These are phyloP conservation scores for Callospermophilus lateralis DNA, from an alignment of 2,113 vertebrate genomes.

Conservation along the genomic window DNA sequence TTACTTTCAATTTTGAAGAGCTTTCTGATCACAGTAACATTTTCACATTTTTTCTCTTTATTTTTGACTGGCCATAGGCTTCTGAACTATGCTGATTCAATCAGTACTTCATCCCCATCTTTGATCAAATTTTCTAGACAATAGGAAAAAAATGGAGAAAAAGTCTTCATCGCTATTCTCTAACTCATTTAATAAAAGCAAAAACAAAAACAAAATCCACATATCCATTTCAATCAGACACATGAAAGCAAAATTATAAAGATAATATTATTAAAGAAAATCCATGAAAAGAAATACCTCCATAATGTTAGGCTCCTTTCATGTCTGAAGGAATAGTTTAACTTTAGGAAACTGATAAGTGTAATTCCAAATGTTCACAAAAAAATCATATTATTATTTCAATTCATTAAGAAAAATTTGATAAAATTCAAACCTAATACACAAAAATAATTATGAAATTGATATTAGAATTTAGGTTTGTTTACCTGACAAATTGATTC, in stretches of 20 bases:
- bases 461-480: not conserved
- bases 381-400: not conserved
- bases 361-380: not conserved
- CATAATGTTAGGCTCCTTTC: not conserved
- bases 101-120: not conserved
- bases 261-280: not conserved
- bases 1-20: not conserved
- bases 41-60: not conserved
- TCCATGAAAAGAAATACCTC: not conserved
- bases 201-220: not conserved
- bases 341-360: not conserved
- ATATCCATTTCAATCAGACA: not conserved
- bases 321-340: not conserved
- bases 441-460: conserved; percentile 42
- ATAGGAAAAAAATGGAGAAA: not conserved
- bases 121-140: not conserved
- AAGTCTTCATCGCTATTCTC: not conserved
- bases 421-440: not conserved
- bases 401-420: not conserved
- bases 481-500: not conserved
- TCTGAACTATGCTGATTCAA: not conserved
- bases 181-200: not conserved
- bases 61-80: not conserved
- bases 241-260: not conserved
- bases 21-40: not conserved